Evolutionary conservation across 2,797 vertebrate species (phyloP).

Genomic region (Notoglanidium macrostoma): DNA sequence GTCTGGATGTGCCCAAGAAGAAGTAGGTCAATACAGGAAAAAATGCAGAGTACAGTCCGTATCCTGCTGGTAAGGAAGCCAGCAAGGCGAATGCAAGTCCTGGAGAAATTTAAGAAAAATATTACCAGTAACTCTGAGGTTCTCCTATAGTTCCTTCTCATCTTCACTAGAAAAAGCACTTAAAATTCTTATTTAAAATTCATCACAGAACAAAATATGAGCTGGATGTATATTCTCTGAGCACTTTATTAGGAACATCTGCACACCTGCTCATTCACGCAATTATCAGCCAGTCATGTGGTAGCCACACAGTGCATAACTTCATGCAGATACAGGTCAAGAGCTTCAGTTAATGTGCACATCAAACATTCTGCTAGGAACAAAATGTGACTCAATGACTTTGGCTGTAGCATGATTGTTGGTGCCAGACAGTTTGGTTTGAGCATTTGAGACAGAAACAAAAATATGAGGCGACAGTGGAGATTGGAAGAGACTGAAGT

Average conservation of each 20-base stretch:
- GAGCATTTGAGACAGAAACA: background rate
- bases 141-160: background rate
- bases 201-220: background rate
- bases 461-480: background rate
- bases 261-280: too few species aligned
- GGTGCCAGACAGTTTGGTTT: background rate
- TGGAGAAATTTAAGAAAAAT: conserved; percentile 57
- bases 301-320: background rate
- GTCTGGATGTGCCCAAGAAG: conserved; percentile 91
- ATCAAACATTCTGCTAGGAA: background rate
- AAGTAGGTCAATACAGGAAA: conserved; percentile 89
- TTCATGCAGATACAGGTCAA: background rate
- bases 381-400: background rate
- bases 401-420: background rate
- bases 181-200: background rate
- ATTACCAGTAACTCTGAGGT: background rate
- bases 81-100: conserved; percentile 92
- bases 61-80: conserved; percentile 81
- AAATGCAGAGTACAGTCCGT: conserved; percentile 91
- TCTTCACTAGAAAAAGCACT: background rate
- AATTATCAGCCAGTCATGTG: background rate
- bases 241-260: background rate
- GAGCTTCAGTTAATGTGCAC: background rate
- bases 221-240: background rate
- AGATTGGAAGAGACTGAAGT: background rate